Conservation (phyloP, 1,140 invertebrate genomes). For the Dryas iulia region DNA sequence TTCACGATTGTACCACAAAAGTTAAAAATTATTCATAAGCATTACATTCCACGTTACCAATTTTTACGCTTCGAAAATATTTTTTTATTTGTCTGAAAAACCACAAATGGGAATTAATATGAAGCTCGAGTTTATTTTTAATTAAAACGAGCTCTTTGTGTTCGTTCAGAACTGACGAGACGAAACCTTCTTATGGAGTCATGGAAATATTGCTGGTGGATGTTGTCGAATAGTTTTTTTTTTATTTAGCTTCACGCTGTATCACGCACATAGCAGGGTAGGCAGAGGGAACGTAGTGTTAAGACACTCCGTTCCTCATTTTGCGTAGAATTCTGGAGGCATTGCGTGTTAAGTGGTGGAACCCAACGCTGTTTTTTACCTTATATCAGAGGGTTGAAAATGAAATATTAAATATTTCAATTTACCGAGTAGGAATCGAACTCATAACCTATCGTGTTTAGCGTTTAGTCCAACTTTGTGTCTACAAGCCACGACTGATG, state of each 20-base stretch:
- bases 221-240: background rate
- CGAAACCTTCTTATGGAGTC: background rate
- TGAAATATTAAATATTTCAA: too few relatives aligned
- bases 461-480: too few relatives aligned
- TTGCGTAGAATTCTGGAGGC: background rate
- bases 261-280: background rate
- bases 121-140: slow-evolving; percentile 6
- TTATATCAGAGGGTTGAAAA: background rate
- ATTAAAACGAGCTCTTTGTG: slow-evolving; percentile 6
- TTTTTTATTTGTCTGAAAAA: slow-evolving; percentile 3
- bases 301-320: background rate
- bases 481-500: too few relatives aligned
- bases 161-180: background rate
- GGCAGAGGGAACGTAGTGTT: background rate
- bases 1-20: background rate
- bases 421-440: too few relatives aligned
- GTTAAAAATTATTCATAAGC: background rate
- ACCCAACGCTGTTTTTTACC: background rate
- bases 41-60: background rate
- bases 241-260: background rate
- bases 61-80: slow-evolving; percentile 3
- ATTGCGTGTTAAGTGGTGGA: too few relatives aligned
- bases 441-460: too few relatives aligned
- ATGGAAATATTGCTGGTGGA: background rate
- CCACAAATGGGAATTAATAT: slow-evolving; percentile 5